Base-by-base conservation (phyloP, 1,140 invertebrate species). In the Drosophila ananassae region DNA sequence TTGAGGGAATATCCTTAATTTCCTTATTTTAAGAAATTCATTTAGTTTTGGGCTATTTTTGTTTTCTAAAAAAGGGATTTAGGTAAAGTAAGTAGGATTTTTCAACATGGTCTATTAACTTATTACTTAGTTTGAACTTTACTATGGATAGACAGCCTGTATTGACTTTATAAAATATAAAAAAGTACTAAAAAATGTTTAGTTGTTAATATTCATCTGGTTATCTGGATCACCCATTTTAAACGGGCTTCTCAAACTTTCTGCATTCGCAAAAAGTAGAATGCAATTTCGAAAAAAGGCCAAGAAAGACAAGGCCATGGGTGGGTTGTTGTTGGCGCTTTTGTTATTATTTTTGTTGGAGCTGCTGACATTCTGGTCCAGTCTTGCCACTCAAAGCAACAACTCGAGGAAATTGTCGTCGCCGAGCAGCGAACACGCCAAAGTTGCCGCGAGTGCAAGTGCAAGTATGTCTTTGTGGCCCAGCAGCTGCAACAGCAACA, bases 281-380 rank as follows among this genome's bases (percentile, higher is more conserved):
- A 79, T 57, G 71, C 68, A 83, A 73, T 39, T 60, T 60, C 59
- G 63, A 84, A 75, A 74, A 85, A 61, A 50, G 67, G 58, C 53
- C 72, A 85, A 89, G 37, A 46, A 80, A 84, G 69, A 62, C 84
- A 89, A 89, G 84, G 84, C 84, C 83, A 68, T 77, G 73, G 74
- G 83, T 89, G 22, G 22, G 39, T 25, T 57, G 21, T 41, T 52
- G 54, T 47, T 21, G 13, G 0, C 41, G 17, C 21, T 10, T 21
- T 21, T 13, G n/a, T 21, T 32, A 47, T 52, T 60, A 32, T 48
- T 64, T 56, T 13, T 21, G 32, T 37, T 34, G 57, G 37, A 47
- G 22, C 28, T 28, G 32, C 41, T 74, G 71, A 46, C 72, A 57
- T 66, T 66, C 69, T 73, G 69, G 71, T 74, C 71, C 72, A 74